Evolutionary conservation across 2,888 invertebrate species (phyloP).

Genomic region (Rhamnusium bicolor): DNA sequence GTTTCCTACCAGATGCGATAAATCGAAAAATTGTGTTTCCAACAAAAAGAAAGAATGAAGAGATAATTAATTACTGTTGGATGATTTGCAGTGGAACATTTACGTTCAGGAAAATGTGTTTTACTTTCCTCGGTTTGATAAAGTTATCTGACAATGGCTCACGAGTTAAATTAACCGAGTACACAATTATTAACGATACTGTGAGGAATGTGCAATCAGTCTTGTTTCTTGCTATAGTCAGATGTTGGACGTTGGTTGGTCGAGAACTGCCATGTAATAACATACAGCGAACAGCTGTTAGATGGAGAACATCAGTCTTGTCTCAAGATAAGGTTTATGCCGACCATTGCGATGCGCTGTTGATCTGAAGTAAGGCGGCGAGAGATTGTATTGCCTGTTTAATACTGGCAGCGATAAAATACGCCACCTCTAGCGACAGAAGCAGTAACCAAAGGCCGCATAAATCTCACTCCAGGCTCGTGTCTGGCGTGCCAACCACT

Average conservation of each 20-base stretch:
- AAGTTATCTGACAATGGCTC: background rate
- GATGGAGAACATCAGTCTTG: slow-evolving; percentile 24
- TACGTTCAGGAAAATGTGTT: background rate
- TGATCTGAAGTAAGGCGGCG: slow-evolving; percentile 1
- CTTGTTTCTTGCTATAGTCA: slow-evolving; percentile 32
- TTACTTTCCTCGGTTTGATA: slow-evolving; percentile 1
- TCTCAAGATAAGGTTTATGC: slow-evolving; percentile 16
- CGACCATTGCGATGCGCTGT: background rate
- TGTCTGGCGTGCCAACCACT: slow-evolving; percentile 68
- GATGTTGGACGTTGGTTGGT: slow-evolving; percentile 17
- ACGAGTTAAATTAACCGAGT: slow-evolving; percentile 27
- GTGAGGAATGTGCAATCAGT: slow-evolving; percentile 33
- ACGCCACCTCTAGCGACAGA: slow-evolving; percentile 65
- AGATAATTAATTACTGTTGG: background rate
- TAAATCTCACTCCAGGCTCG: slow-evolving; percentile 67
- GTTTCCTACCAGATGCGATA: background rate
- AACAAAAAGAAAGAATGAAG: background rate
- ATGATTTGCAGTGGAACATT: background rate
- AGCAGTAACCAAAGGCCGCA: slow-evolving; percentile 64
- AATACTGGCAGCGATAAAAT: slow-evolving; percentile 66
- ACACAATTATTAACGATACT: slow-evolving; percentile 33
- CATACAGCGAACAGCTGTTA: slow-evolving; percentile 21
- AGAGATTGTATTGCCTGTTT: slow-evolving; percentile 61
- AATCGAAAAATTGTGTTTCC: background rate
- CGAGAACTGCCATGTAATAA: slow-evolving; percentile 15